Evolutionary conservation across 2,888 invertebrate species (phyloP).

Genomic region (Xylocampa areola): DNA sequence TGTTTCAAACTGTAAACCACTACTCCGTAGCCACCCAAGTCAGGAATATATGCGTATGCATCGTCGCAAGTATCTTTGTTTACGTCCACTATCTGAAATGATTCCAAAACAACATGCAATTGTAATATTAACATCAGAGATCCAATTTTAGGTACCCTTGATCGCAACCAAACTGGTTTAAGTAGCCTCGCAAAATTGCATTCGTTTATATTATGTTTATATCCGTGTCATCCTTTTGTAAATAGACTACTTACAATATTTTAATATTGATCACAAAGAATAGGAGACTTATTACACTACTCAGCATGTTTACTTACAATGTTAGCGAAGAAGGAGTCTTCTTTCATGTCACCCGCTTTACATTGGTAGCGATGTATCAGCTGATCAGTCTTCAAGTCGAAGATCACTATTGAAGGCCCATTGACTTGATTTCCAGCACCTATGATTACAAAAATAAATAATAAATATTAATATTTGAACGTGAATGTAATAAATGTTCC

Average conservation of each 20-base stretch:
- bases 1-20: constrained; percentile 94
- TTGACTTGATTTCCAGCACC: constrained; percentile 88
- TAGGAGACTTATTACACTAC: too few species aligned
- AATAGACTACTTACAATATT: too few species aligned
- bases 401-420: constrained; percentile 92
- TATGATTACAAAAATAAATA: constrained; percentile 53
- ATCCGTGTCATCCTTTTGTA: neutral
- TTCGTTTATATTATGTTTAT: too few species aligned
- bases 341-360: constrained; percentile 92
- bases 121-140: constrained; percentile 5
- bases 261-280: too few species aligned
- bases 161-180: neutral
- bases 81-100: constrained; percentile 91
- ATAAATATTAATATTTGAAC: neutral
- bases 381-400: constrained; percentile 93
- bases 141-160: neutral
- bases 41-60: constrained; percentile 94
- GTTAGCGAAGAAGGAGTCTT: constrained; percentile 95
- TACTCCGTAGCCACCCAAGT: constrained; percentile 93
- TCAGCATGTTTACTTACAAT: constrained; percentile 91
- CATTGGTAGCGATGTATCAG: constrained; percentile 92
- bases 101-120: neutral
- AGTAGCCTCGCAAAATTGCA: neutral
- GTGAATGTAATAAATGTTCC: too few species aligned
- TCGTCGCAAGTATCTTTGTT: constrained; percentile 92